These are phyloP conservation scores for Drosophila lutescens DNA, from an alignment of 2,888 invertebrate genomes.

Conservation along the genomic window DNA sequence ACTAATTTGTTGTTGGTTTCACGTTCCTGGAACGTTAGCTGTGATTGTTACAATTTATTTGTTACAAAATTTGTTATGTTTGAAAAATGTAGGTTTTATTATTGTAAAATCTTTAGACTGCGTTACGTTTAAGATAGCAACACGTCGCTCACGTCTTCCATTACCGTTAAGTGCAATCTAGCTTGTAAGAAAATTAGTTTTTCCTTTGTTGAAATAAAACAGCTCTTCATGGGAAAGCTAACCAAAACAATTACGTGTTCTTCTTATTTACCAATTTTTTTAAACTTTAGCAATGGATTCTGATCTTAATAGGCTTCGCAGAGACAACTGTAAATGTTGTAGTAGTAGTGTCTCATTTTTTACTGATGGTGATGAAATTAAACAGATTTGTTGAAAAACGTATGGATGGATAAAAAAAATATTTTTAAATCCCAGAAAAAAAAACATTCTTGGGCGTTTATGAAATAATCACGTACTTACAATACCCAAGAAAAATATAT, in stretches of 20 bases:
- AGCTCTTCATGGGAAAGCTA: slow-evolving; percentile 29
- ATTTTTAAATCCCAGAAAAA: no score
- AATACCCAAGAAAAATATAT: no score
- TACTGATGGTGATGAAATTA: neutral
- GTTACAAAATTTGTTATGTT: slow-evolving; percentile 17
- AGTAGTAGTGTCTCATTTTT: no score
- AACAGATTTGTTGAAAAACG: neutral
- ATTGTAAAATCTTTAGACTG: slow-evolving; percentile 23
- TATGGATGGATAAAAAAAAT: no score
- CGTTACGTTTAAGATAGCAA: slow-evolving; percentile 31
- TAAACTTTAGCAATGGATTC: no score
- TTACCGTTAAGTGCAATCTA: slow-evolving; percentile 34
- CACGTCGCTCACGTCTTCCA: slow-evolving; percentile 53
- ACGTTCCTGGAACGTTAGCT: slow-evolving; percentile 36
- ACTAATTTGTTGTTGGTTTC: slow-evolving; percentile 16
- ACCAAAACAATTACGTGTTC: neutral
- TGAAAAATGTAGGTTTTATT: slow-evolving; percentile 8
- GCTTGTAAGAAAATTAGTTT: slow-evolving; percentile 34
- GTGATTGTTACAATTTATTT: slow-evolving; percentile 27
- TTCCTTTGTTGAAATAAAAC: slow-evolving; percentile 38
- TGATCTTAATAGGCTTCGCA: neutral
- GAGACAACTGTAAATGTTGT: neutral
- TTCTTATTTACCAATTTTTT: neutral
- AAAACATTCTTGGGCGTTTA: no score
- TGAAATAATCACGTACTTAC: no score